Evolutionary conservation across 2,113 vertebrate genomes (phyloP).

Genomic region (Phasianus colchicus): DNA sequence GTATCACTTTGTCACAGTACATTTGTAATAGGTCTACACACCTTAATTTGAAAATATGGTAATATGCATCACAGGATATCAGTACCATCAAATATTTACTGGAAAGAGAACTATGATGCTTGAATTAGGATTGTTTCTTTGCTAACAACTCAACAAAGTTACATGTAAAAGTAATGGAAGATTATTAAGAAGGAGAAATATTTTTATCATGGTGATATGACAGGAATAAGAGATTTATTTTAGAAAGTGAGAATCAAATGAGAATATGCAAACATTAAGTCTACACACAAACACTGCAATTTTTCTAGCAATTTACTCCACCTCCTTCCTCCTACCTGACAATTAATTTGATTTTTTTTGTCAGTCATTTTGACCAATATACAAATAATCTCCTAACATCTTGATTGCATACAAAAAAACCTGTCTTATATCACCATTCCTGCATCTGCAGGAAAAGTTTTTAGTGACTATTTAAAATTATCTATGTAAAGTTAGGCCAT

Average conservation of each 20-base stretch:
- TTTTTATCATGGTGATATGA: neutral
- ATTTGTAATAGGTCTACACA: neutral
- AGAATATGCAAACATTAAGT: neutral
- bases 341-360: neutral
- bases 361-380: neutral
- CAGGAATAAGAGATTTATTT: neutral
- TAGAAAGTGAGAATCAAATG: slow-evolving; percentile 28
- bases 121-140: neutral
- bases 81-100: neutral
- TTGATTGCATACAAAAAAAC: neutral
- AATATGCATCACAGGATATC: slow-evolving; percentile 6
- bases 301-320: neutral
- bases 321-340: neutral
- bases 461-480: neutral
- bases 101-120: neutral
- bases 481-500: neutral
- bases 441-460: neutral
- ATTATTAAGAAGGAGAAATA: slow-evolving; percentile 37
- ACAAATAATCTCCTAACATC: neutral
- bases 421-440: neutral
- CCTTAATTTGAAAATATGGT: neutral
- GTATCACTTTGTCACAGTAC: neutral
- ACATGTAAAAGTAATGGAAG: neutral
- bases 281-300: neutral
- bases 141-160: slow-evolving; percentile 18